Base-by-base conservation (phyloP, 1,140 invertebrate species). In the Heliconius nattereri region DNA sequence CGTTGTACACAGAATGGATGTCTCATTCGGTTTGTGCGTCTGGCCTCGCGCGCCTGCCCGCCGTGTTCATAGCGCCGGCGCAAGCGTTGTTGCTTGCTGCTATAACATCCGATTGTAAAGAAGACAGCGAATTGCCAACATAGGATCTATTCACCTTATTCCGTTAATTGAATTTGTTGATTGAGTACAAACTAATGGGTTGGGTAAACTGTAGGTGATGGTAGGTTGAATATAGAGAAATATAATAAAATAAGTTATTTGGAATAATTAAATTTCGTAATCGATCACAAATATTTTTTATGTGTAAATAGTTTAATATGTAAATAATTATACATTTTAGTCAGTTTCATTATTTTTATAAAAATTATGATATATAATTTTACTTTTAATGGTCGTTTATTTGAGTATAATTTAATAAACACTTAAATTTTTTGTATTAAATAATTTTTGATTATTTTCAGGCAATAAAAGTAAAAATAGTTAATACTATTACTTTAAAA, bases 51-150 rank as follows among this genome's bases (percentile, higher is more conserved):
- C 87, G 83, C 9, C 85, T 90, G 32, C 86, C 89, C 2, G 83
- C 85, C 3, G 89, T 88, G 11, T 87, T 91, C 76, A 72, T 86
- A 54, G 86, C 88, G 20, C 89, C 89, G 13, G 83, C 86, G 5
- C 88, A 88, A 66, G 89, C 89, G 7, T 71, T 89, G 35, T 75
- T 91, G 6, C 82, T 89, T 13, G 84, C 89, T 6, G 87, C 88
- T 2, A 13, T 87, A 16, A 75, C 80, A 73, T 71, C 81, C 3
- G 73, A 75, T 0, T 49, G 70, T 7, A 13, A 73, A 7, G 45
- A 54, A 37, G 57, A 54, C 71, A 73, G 76, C 7, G 57, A 73
- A 23, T 71, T 85, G 71, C 83, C 83, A 29, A 82, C 66, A 29
- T 85, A 85, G 73, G 29, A 60, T 45, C 74, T 60, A 71, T 29